Conservation (phyloP, 1,140 invertebrate species). For the Dendrolimus kikuchii region DNA sequence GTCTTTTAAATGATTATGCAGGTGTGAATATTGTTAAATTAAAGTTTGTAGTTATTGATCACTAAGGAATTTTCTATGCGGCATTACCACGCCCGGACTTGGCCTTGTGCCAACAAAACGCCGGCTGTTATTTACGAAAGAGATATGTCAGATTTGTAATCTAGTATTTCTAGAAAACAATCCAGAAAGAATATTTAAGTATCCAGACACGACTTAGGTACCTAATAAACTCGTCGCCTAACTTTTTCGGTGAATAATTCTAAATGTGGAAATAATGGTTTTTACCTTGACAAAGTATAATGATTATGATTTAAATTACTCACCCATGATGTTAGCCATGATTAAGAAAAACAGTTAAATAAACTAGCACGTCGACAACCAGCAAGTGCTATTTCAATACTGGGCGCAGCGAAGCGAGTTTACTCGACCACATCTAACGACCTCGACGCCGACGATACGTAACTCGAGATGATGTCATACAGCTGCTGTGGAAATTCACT, state of each 20-base stretch:
- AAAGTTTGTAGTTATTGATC: conserved; percentile 27
- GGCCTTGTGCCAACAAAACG: conserved; percentile 47
- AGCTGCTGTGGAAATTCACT: conserved; percentile 15
- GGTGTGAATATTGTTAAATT: conserved; percentile 1
- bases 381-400: conserved; percentile 33
- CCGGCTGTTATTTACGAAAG: conserved; percentile 14
- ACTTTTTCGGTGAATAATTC: neutral
- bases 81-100: conserved; percentile 33
- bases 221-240: neutral
- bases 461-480: conserved; percentile 51
- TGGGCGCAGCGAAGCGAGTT: conserved; percentile 25
- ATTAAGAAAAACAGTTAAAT: conserved; percentile 20
- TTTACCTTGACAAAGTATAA: too few species aligned
- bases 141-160: neutral
- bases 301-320: conserved; percentile 15
- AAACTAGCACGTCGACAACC: conserved; percentile 28
- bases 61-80: conserved; percentile 27
- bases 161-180: conserved; percentile 6
- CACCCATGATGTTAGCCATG: conserved; percentile 60
- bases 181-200: neutral
- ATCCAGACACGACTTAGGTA: too few species aligned
- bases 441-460: conserved; percentile 29
- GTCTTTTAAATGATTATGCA: neutral
- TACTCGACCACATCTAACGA: conserved; percentile 22
- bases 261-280: neutral